Evolutionary conservation across 2,888 invertebrate genomes (phyloP).

Genomic region (Drosophila heteroneura): DNA sequence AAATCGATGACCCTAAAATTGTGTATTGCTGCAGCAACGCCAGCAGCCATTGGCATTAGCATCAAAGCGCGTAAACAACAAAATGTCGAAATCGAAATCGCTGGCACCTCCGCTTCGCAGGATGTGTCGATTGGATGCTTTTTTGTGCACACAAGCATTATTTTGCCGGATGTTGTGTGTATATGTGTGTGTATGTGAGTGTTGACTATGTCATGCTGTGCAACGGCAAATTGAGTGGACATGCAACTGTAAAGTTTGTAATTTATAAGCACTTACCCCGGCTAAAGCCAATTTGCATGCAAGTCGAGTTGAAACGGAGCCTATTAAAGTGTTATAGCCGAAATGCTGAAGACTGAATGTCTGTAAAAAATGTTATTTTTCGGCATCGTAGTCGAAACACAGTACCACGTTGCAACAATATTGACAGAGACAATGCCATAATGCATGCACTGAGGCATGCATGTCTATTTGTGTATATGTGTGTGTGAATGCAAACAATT

Average conservation of each 20-base stretch:
- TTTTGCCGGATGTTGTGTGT: conserved; percentile 70
- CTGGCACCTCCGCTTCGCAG: conserved; percentile 55
- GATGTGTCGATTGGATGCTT: conserved; percentile 46
- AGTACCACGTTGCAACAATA: conserved; percentile 66
- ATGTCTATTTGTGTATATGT: conserved; percentile 15
- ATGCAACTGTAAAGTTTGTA: conserved; percentile 43
- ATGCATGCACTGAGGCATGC: conserved; percentile 60
- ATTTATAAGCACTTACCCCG: conserved; percentile 35
- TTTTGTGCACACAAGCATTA: conserved; percentile 57
- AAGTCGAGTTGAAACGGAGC: conserved; percentile 21
- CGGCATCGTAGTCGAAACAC: conserved; percentile 40
- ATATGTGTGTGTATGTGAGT: conserved; percentile 11
- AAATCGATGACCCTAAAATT: conserved; percentile 67
- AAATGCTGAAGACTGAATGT: conserved; percentile 55
- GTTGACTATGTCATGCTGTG: conserved; percentile 10
- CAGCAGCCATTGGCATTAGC: conserved; percentile 58
- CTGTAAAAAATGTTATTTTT: conserved; percentile 68
- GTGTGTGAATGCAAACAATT: conserved; percentile 65
- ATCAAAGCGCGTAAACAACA: conserved; percentile 71
- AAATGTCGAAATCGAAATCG: conserved; percentile 46
- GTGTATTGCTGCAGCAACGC: conserved; percentile 28
- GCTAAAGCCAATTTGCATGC: conserved; percentile 45
- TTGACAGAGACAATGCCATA: conserved; percentile 78
- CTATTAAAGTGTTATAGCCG: conserved; percentile 59
- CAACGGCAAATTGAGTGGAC: conserved; percentile 60